Base-by-base conservation (phyloP, 2,888 invertebrate species). In the Aplocera efformata region DNA sequence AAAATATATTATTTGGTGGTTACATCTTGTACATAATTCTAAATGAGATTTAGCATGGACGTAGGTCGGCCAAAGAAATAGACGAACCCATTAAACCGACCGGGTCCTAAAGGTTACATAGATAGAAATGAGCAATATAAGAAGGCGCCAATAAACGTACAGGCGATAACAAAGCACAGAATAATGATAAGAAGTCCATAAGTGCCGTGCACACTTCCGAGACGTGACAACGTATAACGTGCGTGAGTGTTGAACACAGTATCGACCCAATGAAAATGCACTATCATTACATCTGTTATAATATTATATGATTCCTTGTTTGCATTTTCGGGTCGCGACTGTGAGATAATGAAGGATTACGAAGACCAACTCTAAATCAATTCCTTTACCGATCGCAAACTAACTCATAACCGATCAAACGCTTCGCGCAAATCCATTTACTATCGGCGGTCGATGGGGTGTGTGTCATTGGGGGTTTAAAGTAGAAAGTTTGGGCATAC, bases 1-100 rank as follows among this genome's bases (percentile, higher is more conserved):
- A 77, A 66, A 79, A 72, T 69, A 70, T 75, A 75, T 79, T 78
- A 80, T 84, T 85, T 85, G 86, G 86, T 86, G 86, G 85, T 85
- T 83, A 85, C 66, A 76, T 70, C 70, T 86, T 85, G 85, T 85
- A 85, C 84, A 80, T 79, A 72, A 65, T 63, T 63, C 73, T 83
- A 83, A 62, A 79, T 79, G 80, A 84, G 81, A 82, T 81, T 79
- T 78, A 68, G 65, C 64, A 63, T 67, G 62, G 45, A 54, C 56
- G 55, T 56, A 58, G 39, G 49, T 49, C 34, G 50, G 42, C 42
- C 34, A 22, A 5, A 50, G 39, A 24, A 36, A 13, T 33, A 20
- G 11, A 22, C n/a, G 24, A 36, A 24, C 20, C 26, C 25, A 36
- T 44, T 25, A 39, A 45, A 38, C 42, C 37, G 35, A 6, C 41